Percentiles rank a stretch among this genome's conserved stretches.
Conservation (phyloP, 2,888 invertebrate species). For the Eudemis profundana region DNA sequence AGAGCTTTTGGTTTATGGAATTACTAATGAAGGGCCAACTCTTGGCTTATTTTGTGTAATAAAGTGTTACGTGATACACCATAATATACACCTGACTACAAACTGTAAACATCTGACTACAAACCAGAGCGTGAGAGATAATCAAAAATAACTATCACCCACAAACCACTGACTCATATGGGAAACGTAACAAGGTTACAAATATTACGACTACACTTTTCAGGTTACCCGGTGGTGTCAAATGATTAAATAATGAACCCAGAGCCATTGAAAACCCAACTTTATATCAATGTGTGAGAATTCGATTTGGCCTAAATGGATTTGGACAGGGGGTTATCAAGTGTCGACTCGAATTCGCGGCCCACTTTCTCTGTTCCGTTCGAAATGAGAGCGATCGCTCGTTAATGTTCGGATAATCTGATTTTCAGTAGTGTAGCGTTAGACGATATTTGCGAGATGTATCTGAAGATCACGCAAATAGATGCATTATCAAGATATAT, state of each 20-base stretch:
- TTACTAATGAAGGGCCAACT: too few relatives aligned
- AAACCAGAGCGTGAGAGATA: slow-evolving; percentile 1
- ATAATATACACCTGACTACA: too few relatives aligned
- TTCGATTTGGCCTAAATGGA: slow-evolving; percentile 34
- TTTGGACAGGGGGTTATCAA: slow-evolving; percentile 26
- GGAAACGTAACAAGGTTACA: slow-evolving; percentile 42
- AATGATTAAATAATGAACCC: slow-evolving; percentile 41
- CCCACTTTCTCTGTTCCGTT: slow-evolving; percentile 43
- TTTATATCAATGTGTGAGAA: slow-evolving; percentile 1
- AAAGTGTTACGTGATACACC: too few relatives aligned
- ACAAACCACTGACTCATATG: slow-evolving; percentile 32
- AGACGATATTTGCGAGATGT: slow-evolving; percentile 1
- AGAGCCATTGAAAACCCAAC: slow-evolving; percentile 19
- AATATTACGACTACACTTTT: slow-evolving; percentile 36
- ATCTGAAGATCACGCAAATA: slow-evolving; percentile 19
- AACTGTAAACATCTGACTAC: too few relatives aligned
- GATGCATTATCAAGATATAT: too few relatives aligned
- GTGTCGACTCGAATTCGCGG: slow-evolving; percentile 41
- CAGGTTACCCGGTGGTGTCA: slow-evolving; percentile 34
- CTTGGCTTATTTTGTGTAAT: too few relatives aligned
- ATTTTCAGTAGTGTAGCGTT: slow-evolving; percentile 38
- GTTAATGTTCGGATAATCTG: slow-evolving; percentile 38
- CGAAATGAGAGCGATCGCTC: slow-evolving; percentile 40
- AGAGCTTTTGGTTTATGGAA: too few relatives aligned
- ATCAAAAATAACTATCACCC: slow-evolving; percentile 18